phyloP scores from a whole-genome alignment of 2,797 vertebrate genomes.

The Hapalemur alaotrensis region DNA sequence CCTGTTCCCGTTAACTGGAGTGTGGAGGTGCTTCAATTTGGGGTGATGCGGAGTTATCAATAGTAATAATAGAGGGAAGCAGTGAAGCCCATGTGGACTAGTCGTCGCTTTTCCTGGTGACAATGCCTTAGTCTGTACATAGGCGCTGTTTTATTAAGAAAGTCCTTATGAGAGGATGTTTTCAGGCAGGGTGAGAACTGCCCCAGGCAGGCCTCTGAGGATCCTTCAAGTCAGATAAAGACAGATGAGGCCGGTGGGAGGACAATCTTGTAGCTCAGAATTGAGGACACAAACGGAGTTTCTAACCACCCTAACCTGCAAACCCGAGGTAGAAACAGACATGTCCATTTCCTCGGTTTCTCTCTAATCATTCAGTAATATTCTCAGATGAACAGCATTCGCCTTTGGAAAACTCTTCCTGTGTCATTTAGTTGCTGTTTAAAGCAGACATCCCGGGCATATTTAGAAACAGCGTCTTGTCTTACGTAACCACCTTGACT shows the following conservation, averaged over 20 bases:
- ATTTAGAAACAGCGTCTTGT: slow-evolving; percentile 66
- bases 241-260: not conserved
- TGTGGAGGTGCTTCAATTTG: not conserved
- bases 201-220: not conserved
- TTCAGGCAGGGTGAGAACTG: not conserved
- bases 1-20: not conserved
- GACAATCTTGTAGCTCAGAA: not conserved
- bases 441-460: slow-evolving; percentile 54
- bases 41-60: not conserved
- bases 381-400: not conserved
- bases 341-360: not conserved
- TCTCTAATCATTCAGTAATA: not conserved
- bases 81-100: not conserved
- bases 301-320: not conserved
- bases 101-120: not conserved
- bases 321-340: not conserved
- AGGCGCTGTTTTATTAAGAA: not conserved
- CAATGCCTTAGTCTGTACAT: not conserved
- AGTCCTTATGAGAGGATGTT: not conserved
- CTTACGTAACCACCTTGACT: slow-evolving; percentile 64
- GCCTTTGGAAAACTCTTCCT: slow-evolving; percentile 23
- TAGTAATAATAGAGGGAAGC: not conserved
- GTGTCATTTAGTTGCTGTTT: slow-evolving; percentile 47
- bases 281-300: not conserved
- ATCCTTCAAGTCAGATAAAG: not conserved